Evolutionary conservation across 2,888 invertebrate genomes (phyloP).

Genomic region (Geophilus truncorum): DNA sequence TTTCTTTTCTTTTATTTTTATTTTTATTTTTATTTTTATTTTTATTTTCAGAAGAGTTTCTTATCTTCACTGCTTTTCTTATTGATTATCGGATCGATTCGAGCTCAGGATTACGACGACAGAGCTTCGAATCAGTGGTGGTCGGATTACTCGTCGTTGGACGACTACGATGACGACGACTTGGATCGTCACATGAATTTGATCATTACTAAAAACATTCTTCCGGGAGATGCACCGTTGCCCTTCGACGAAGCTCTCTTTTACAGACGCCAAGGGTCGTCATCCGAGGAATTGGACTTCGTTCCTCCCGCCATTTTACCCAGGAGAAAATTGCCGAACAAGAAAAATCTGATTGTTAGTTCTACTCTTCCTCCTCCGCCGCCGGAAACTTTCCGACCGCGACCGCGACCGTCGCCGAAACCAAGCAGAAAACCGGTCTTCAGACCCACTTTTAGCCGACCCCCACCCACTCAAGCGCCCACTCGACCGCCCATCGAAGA

Average conservation of each 20-base stretch:
- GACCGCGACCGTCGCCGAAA: neutral
- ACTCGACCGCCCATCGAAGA: neutral
- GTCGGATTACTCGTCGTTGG: conserved; percentile 25
- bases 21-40: neutral
- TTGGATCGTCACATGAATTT: conserved; percentile 14
- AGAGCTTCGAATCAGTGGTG: conserved; percentile 25
- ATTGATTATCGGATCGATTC: neutral
- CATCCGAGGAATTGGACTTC: neutral
- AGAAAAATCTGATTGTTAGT: neutral
- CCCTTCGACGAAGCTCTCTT: conserved; percentile 25
- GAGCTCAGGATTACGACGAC: conserved; percentile 10
- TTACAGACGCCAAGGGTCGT: neutral
- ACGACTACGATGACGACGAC: conserved; percentile 31
- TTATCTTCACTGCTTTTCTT: neutral
- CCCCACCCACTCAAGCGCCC: neutral
- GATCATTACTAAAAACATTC: conserved; percentile 31
- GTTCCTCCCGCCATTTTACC: neutral
- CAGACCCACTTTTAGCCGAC: neutral
- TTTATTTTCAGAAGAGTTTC: neutral
- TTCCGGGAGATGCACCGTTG: conserved; percentile 28
- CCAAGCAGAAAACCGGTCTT: neutral
- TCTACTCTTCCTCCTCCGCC: neutral
- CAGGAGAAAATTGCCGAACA: neutral
- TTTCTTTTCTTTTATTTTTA: neutral
- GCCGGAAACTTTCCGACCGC: too few species aligned